A percentile compares a stretch with the other conserved stretches of the same genome.
Evolutionary conservation across 2,888 invertebrate genomes (phyloP).

Genomic region (Cantharis nigra): DNA sequence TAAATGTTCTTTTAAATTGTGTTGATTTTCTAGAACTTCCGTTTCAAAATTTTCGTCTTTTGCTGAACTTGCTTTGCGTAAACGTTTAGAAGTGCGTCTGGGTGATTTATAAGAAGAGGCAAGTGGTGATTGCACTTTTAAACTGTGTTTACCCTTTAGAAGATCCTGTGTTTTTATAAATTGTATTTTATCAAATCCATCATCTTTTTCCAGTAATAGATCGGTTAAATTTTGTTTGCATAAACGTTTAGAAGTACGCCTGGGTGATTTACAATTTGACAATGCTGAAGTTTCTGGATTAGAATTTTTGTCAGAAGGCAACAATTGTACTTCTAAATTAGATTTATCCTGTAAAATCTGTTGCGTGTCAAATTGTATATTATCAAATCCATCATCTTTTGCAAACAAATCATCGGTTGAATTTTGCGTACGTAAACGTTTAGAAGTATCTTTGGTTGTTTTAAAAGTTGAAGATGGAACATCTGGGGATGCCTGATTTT

Average conservation of each 20-base stretch:
- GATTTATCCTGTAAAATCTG: slow-evolving; percentile 15
- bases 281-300: background rate
- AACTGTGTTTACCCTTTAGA: slow-evolving; percentile 10
- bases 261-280: background rate
- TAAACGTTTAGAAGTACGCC: background rate
- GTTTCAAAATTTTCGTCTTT: slow-evolving; percentile 27
- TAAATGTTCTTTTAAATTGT: slow-evolving; percentile 6
- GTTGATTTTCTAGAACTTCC: slow-evolving; percentile 33
- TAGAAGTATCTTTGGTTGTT: background rate
- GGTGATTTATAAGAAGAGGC: background rate
- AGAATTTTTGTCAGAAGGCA: background rate
- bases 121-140: background rate
- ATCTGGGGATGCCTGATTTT: background rate
- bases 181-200: slow-evolving; percentile 29
- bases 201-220: background rate
- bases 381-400: slow-evolving; percentile 26
- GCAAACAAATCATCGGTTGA: slow-evolving; percentile 4
- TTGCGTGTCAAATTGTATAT: slow-evolving; percentile 35
- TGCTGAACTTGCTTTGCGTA: background rate
- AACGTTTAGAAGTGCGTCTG: background rate
- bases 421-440: background rate
- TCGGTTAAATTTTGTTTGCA: background rate
- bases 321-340: background rate
- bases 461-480: background rate
- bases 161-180: slow-evolving; percentile 34